Percentiles rank a stretch among this genome's conserved stretches.
These are phyloP conservation scores for Pachypanchax playfairii DNA, from an alignment of 2,113 vertebrate species.

Conservation along the genomic window DNA sequence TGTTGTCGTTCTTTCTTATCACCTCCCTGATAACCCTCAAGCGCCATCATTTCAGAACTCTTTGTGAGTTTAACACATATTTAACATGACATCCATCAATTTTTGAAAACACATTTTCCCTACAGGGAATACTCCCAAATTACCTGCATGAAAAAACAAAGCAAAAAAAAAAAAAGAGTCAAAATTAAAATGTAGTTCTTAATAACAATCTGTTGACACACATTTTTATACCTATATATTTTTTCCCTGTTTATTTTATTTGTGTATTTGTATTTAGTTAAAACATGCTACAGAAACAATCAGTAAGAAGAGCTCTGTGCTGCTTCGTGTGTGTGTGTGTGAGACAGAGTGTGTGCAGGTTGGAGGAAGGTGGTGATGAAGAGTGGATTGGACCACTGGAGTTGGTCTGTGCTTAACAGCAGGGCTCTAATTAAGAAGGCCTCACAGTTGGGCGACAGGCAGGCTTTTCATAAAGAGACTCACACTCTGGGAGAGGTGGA, in stretches of 20 bases:
- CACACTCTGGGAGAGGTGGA: conserved; percentile 47
- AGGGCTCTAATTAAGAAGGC: conserved; percentile 75
- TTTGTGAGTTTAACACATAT: not conserved
- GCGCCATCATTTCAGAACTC: not conserved
- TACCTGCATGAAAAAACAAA: not conserved
- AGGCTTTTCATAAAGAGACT: conserved; percentile 58
- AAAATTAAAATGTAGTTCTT: no score
- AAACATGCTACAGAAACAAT: conserved; percentile 11
- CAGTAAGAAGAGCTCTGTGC: conserved; percentile 1
- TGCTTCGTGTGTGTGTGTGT: conserved; percentile 10
- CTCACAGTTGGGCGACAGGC: conserved; percentile 66
- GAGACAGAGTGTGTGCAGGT: conserved; percentile 37
- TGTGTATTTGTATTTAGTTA: not conserved
- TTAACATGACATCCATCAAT: not conserved
- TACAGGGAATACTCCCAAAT: not conserved
- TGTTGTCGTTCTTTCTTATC: conserved; percentile 37
- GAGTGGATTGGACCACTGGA: conserved; percentile 35
- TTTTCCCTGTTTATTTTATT: not conserved
- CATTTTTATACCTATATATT: not conserved
- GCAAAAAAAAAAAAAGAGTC: no score
- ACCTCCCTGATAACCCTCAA: conserved; percentile 11
- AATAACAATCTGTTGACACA: no score
- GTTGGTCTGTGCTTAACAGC: conserved; percentile 65
- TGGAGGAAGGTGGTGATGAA: conserved; percentile 49
- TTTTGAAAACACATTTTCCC: not conserved